These are phyloP conservation scores for Pseudomyrmex gracilis DNA, from an alignment of 1,140 invertebrate genomes.

Conservation along the genomic window DNA sequence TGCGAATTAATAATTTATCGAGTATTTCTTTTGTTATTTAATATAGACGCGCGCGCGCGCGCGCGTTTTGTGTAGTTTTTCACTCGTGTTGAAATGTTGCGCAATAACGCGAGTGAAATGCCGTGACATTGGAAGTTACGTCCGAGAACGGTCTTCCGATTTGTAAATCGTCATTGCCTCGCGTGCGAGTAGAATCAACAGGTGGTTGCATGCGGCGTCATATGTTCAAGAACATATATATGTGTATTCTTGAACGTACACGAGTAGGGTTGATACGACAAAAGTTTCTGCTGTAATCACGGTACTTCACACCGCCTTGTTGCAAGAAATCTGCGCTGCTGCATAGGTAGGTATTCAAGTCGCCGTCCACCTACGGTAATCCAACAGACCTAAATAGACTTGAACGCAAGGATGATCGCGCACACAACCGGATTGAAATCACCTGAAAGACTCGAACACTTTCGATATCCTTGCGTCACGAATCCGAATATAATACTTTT, in stretches of 20 bases:
- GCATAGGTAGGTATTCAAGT: constrained; percentile 55
- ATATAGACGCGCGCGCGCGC: too few relatives aligned
- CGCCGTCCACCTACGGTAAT: constrained; percentile 62
- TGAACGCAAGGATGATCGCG: constrained; percentile 29
- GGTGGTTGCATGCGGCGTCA: constrained; percentile 60
- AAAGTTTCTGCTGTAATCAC: constrained; percentile 51
- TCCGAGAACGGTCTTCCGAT: constrained; percentile 39
- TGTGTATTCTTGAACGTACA: not conserved
- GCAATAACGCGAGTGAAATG: not conserved
- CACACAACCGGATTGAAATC: not conserved
- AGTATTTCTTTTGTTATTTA: too few relatives aligned
- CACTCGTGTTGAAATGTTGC: not conserved
- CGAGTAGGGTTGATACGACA: constrained; percentile 29
- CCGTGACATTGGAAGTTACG: not conserved
- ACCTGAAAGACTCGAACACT: not conserved
- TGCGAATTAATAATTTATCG: too few relatives aligned
- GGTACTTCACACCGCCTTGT: constrained; percentile 46
- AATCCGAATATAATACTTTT: constrained; percentile 3
- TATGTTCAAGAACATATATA: not conserved
- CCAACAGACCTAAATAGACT: constrained; percentile 52
- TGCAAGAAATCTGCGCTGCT: constrained; percentile 39
- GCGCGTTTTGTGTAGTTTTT: not conserved
- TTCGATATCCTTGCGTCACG: too few relatives aligned
- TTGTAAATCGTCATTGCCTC: constrained; percentile 52
- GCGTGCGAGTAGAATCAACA: constrained; percentile 54